phyloP scores from a whole-genome alignment of 2,888 invertebrate genomes.

The Tipula confusa region DNA sequence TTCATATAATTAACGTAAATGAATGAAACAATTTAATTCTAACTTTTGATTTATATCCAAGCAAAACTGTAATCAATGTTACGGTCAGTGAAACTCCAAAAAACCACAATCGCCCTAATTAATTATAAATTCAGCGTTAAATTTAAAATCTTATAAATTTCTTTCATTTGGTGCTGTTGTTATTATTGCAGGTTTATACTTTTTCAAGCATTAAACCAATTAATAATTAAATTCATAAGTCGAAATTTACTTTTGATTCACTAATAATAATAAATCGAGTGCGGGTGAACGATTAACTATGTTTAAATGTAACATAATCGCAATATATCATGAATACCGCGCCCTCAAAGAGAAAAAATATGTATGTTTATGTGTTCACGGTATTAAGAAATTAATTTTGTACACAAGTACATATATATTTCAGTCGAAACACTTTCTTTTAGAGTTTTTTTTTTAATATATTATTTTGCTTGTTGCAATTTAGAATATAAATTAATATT shows the following conservation, averaged over 20 bases:
- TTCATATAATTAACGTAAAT: too few relatives aligned
- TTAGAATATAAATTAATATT: neutral
- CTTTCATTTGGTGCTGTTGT: neutral
- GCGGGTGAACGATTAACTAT: neutral
- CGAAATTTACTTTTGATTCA: neutral
- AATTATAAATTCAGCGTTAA: neutral
- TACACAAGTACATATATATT: neutral
- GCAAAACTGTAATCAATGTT: too few relatives aligned
- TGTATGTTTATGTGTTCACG: neutral
- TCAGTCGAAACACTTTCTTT: neutral
- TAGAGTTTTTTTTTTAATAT: neutral
- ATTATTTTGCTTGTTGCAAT: neutral
- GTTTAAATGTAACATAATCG: neutral
- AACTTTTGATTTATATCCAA: neutral
- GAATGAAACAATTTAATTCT: too few relatives aligned
- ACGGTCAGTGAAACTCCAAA: neutral
- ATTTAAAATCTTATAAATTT: neutral
- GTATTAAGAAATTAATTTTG: neutral
- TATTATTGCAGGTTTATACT: neutral
- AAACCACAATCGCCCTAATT: neutral
- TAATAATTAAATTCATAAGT: neutral
- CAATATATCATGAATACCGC: neutral
- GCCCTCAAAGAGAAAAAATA: neutral
- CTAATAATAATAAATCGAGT: neutral
- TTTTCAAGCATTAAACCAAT: neutral